Percentiles rank a stretch among this genome's conserved stretches.
phyloP scores from a whole-genome alignment of 2,113 vertebrate species.

The Ptychochromis oligacanthus region DNA sequence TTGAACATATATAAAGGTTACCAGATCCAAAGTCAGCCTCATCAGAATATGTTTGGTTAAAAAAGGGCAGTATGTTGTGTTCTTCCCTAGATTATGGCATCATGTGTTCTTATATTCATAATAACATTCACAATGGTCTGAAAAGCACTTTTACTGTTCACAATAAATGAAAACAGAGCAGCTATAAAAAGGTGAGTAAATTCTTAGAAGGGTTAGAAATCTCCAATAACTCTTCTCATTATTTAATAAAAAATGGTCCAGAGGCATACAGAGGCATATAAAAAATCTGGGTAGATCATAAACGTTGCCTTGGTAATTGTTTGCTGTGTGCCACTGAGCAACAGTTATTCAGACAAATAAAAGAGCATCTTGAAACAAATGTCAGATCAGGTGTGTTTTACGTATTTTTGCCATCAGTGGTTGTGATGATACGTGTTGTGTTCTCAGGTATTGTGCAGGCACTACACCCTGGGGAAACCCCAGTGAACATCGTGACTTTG shows the following conservation, averaged over 20 bases:
- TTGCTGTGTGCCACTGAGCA: background rate
- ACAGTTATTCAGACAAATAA: background rate
- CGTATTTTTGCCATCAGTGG: background rate
- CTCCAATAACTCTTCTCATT: too few species aligned
- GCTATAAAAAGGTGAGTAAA: background rate
- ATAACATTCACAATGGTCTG: accelerated
- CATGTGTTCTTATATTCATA: background rate
- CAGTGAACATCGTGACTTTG: conserved; percentile 92
- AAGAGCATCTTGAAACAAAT: accelerated
- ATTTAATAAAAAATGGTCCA: too few species aligned
- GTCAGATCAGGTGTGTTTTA: background rate
- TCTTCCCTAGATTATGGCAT: background rate
- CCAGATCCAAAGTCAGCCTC: background rate
- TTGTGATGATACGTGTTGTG: accelerated
- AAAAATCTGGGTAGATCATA: background rate
- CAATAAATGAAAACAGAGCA: accelerated
- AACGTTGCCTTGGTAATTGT: background rate
- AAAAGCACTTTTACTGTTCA: accelerated
- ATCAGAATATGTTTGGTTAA: background rate
- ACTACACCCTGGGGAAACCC: conserved; percentile 97
- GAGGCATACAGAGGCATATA: too few species aligned
- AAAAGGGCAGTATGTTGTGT: background rate
- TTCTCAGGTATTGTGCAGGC: conserved; percentile 90
- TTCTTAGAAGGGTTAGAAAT: too few species aligned
- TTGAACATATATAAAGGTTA: background rate